Evolutionary conservation across 53 echinoderm and acorn worm genomes (phyloP).

Genomic region (Astropecten irregularis): DNA sequence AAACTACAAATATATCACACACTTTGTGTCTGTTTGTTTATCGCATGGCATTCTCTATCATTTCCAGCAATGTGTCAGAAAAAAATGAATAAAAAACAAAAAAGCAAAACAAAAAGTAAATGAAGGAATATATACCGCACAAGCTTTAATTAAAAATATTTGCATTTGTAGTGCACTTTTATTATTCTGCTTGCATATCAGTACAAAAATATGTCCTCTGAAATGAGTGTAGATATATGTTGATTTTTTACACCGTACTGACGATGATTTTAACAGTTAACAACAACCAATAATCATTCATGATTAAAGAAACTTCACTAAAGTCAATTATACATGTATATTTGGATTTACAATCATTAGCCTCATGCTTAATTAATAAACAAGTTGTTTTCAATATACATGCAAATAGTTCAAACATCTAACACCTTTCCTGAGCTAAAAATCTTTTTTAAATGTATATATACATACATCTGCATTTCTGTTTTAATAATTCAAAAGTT

Average conservation of each 20-base stretch:
- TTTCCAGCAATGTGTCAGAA: neutral
- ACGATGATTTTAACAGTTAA: neutral
- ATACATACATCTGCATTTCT: too few relatives aligned
- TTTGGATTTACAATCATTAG: slow-evolving; percentile 10
- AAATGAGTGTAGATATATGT: slow-evolving; percentile 51
- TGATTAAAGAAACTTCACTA: slow-evolving; percentile 12
- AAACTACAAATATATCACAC: slow-evolving; percentile 47
- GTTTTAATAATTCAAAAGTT: too few relatives aligned
- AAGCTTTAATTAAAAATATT: slow-evolving; percentile 55
- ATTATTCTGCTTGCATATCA: slow-evolving; percentile 42
- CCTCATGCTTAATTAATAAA: slow-evolving; percentile 7
- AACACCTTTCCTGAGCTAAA: slow-evolving; percentile 28
- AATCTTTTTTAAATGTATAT: neutral
- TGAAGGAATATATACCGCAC: slow-evolving; percentile 43
- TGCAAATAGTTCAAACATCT: neutral
- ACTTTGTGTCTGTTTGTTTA: neutral
- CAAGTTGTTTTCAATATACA: neutral
- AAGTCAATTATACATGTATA: neutral
- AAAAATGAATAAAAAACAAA: slow-evolving; percentile 4
- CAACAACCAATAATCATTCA: neutral
- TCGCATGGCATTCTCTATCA: neutral
- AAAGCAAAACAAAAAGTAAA: neutral
- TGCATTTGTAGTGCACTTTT: slow-evolving; percentile 59
- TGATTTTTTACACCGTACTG: slow-evolving; percentile 60
- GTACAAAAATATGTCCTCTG: slow-evolving; percentile 50